Evolutionary conservation across 2,888 invertebrate species (phyloP).

Genomic region (Polyommatus icarus): DNA sequence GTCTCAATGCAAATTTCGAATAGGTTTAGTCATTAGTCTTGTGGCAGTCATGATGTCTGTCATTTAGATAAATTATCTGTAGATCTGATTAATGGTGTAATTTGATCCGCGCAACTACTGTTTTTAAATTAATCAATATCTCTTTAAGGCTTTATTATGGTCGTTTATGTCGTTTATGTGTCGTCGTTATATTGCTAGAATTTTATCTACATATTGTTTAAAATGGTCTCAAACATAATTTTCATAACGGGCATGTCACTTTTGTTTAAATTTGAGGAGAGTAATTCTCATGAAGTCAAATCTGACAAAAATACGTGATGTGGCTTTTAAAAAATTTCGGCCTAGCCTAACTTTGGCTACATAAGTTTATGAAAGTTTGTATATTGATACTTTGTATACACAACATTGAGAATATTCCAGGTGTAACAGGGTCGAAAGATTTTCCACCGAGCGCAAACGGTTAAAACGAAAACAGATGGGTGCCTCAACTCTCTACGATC

Average conservation of each 20-base stretch:
- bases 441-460: slow-evolving; percentile 8
- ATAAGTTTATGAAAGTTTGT: background rate
- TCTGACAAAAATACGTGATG: too few relatives aligned
- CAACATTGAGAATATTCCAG: slow-evolving; percentile 14
- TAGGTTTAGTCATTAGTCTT: slow-evolving; percentile 13
- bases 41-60: slow-evolving; percentile 20
- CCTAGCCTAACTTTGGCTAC: background rate
- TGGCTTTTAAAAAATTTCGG: background rate
- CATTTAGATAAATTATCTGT: slow-evolving; percentile 24
- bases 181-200: background rate
- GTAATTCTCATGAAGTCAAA: too few relatives aligned
- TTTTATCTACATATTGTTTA: too few relatives aligned
- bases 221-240: too few relatives aligned
- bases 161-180: background rate
- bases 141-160: slow-evolving; percentile 1
- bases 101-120: slow-evolving; percentile 24
- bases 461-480: slow-evolving; percentile 14
- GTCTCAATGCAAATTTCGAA: slow-evolving; percentile 25
- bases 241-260: too few relatives aligned
- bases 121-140: slow-evolving; percentile 22
- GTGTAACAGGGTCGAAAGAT: background rate
- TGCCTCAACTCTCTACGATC: background rate
- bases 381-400: background rate
- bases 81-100: slow-evolving; percentile 24
- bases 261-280: too few relatives aligned